A percentile compares a stretch with the other conserved stretches of the same genome.
Conservation (phyloP, 2,797 vertebrate species). For the Pantherophis alleghaniensis region DNA sequence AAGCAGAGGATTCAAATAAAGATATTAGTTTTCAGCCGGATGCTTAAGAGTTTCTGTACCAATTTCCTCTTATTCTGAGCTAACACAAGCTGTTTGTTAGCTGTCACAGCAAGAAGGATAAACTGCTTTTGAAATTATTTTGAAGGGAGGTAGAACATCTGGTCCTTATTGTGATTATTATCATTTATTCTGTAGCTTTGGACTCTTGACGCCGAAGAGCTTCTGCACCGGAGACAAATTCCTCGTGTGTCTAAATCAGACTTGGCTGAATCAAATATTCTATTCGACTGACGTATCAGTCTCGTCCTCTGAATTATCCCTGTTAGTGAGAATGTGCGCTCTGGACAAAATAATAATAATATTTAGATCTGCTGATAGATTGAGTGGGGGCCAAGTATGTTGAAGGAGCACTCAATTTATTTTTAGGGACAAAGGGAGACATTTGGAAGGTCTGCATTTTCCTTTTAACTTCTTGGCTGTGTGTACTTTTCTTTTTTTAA, state of each 20-base stretch:
- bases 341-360: constrained; percentile 1
- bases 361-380: constrained; percentile 6
- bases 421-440: constrained; percentile 3
- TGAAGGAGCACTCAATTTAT: constrained; percentile 2
- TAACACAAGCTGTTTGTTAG: neutral
- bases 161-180: neutral
- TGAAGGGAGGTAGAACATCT: neutral
- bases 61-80: constrained; percentile 39
- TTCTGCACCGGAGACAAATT: neutral
- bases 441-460: neutral
- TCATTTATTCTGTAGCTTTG: neutral
- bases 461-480: neutral
- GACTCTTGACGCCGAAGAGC: neutral
- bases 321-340: neutral
- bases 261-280: neutral
- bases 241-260: neutral
- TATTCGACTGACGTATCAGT: neutral
- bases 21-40: constrained; percentile 5
- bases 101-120: constrained; percentile 3
- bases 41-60: neutral
- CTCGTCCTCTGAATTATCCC: neutral
- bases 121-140: constrained; percentile 17
- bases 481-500: neutral
- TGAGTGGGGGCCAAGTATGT: neutral
- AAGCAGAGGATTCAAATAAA: constrained; percentile 38